Percentiles rank a stretch among this genome's conserved stretches.
Conservation (phyloP, 2,888 invertebrate genomes). For the Sminthurides aquaticus region DNA sequence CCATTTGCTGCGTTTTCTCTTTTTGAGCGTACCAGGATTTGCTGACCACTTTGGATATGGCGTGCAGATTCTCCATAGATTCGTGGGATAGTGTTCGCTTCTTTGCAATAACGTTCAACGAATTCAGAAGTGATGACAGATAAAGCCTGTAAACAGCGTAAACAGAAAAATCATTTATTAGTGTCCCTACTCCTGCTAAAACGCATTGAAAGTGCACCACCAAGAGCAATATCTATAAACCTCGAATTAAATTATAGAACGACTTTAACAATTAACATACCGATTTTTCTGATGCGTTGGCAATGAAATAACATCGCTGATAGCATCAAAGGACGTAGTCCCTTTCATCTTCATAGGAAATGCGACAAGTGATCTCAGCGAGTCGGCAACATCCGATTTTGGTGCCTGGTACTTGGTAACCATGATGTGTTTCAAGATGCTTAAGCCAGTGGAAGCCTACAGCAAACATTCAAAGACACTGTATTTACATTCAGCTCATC, state of each 20-base stretch:
- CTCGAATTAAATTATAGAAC: too few species aligned
- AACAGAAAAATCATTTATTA: background rate
- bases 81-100: constrained; percentile 45
- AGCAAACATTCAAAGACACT: constrained; percentile 10
- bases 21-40: constrained; percentile 65
- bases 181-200: too few species aligned
- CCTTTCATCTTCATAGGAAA: constrained; percentile 3
- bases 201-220: background rate
- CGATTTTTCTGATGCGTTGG: too few species aligned
- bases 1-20: constrained; percentile 59
- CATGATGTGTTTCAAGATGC: constrained; percentile 26
- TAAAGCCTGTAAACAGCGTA: constrained; percentile 52
- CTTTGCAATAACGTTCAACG: constrained; percentile 59
- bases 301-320: too few species aligned
- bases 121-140: constrained; percentile 62
- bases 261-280: too few species aligned
- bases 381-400: background rate
- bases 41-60: constrained; percentile 55
- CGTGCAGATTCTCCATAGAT: constrained; percentile 51
- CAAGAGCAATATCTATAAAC: too few species aligned
- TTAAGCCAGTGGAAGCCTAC: constrained; percentile 32
- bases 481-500: too few species aligned
- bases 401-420: background rate
- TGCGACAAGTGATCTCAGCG: background rate
- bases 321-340: too few species aligned